A percentile compares a stretch with the other conserved stretches of the same genome.
Conservation (phyloP, 1,140 invertebrate species). For the Eupeodes corollae region DNA sequence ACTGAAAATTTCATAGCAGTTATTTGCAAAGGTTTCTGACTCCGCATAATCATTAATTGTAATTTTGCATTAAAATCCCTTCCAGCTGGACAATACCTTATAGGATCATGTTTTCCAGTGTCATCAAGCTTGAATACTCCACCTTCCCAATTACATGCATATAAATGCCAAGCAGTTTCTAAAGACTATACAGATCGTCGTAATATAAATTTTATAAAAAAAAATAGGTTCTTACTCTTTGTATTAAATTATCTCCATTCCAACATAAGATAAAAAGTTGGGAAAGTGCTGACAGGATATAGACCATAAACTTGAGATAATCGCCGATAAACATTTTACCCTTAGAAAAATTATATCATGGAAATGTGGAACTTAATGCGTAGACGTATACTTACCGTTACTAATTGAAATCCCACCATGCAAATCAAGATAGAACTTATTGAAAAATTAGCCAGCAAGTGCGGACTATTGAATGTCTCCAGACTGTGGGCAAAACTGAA, state of each 20-base stretch:
- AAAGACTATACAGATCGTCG: slow-evolving; percentile 12
- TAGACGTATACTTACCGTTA: slow-evolving; percentile 20
- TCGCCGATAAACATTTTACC: slow-evolving; percentile 32
- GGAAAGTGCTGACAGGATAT: slow-evolving; percentile 25
- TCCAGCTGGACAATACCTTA: slow-evolving; percentile 3
- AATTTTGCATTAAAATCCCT: slow-evolving; percentile 18
- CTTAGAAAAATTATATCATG: slow-evolving; percentile 3
- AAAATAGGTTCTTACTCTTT: slow-evolving; percentile 14
- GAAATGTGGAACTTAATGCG: not conserved
- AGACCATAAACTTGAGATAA: slow-evolving; percentile 28
- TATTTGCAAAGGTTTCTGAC: slow-evolving; percentile 27
- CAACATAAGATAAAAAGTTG: slow-evolving; percentile 30
- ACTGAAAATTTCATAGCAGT: slow-evolving; percentile 34
- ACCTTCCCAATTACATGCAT: slow-evolving; percentile 25
- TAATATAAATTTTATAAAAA: not conserved
- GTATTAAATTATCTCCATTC: slow-evolving; percentile 27
- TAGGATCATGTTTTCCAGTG: not conserved
- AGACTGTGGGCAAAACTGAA: slow-evolving; percentile 19
- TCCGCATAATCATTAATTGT: slow-evolving; percentile 27
- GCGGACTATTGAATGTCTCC: slow-evolving; percentile 33
- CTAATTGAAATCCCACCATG: slow-evolving; percentile 34
- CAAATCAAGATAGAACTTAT: slow-evolving; percentile 32
- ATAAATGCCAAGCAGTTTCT: slow-evolving; percentile 22
- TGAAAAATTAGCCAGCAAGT: slow-evolving; percentile 24
- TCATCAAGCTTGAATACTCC: not conserved